Conservation (phyloP, 2,113 vertebrate species). For the Esox niger region DNA sequence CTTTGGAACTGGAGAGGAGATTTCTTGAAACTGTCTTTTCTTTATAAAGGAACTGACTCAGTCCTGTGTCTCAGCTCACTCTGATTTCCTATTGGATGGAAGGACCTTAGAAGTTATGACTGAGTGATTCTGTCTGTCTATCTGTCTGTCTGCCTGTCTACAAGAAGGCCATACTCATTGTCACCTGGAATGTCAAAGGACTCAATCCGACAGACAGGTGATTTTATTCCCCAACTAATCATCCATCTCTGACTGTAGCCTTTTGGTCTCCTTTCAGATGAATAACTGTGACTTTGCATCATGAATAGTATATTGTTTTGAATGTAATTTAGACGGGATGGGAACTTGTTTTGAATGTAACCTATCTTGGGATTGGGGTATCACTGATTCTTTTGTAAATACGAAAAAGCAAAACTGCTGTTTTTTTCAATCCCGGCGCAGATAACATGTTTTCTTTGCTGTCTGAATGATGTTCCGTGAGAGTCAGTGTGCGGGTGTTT, state of each 20-base stretch:
- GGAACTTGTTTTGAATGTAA: slow-evolving; percentile 73
- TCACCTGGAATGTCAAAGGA: slow-evolving; percentile 8
- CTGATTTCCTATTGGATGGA: slow-evolving; percentile 58
- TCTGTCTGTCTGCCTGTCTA: slow-evolving; percentile 26
- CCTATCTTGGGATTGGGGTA: slow-evolving; percentile 39
- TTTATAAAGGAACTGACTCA: slow-evolving; percentile 37
- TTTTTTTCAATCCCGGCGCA: slow-evolving; percentile 61
- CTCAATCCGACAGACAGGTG: slow-evolving; percentile 32
- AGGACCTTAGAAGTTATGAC: slow-evolving; percentile 42
- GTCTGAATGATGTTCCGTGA: slow-evolving; percentile 45
- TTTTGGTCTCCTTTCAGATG: slow-evolving; percentile 66
- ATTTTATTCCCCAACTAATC: slow-evolving; percentile 37
- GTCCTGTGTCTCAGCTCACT: background rate
- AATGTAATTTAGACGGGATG: slow-evolving; percentile 66
- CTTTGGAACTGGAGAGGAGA: slow-evolving; percentile 53
- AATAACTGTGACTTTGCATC: slow-evolving; percentile 85
- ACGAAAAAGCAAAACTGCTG: slow-evolving; percentile 43
- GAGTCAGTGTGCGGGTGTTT: slow-evolving; percentile 32
- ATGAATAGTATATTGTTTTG: slow-evolving; percentile 76
- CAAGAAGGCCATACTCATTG: slow-evolving; percentile 39
- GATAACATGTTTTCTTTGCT: slow-evolving; percentile 61
- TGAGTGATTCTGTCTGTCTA: slow-evolving; percentile 41
- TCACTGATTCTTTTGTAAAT: slow-evolving; percentile 60
- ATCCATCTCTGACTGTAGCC: slow-evolving; percentile 62
- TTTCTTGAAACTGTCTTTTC: slow-evolving; percentile 47